A percentile compares a stretch with the other conserved stretches of the same genome.
phyloP scores from a whole-genome alignment of 2,113 vertebrate species.

The Neogobius melanostomus region DNA sequence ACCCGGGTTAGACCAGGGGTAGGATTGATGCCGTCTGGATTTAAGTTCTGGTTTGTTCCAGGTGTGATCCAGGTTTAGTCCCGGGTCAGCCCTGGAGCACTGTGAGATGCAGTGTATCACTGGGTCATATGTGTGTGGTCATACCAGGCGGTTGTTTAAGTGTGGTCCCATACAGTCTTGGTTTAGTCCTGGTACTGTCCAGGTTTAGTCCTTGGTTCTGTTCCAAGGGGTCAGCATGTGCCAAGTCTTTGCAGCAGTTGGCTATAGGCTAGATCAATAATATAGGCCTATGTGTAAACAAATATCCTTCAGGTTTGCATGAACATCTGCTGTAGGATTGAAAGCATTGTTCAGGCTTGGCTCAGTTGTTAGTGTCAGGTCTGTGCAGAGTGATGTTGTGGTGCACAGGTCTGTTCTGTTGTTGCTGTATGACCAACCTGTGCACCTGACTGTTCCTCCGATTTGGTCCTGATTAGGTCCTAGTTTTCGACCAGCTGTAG shows the following conservation, averaged over 20 bases:
- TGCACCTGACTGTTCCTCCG: not conserved
- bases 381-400: not conserved
- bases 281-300: not conserved
- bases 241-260: conserved; percentile 1
- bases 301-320: not conserved
- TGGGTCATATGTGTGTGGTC: not conserved
- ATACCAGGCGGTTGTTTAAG: not conserved
- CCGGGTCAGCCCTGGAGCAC: not conserved
- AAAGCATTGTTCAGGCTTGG: not conserved
- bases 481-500: not conserved
- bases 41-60: not conserved
- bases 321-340: not conserved
- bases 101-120: not conserved
- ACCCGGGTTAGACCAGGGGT: not conserved
- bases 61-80: not conserved
- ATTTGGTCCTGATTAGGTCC: not conserved
- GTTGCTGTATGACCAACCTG: not conserved
- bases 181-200: not conserved
- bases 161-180: not conserved
- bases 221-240: conserved; percentile 8
- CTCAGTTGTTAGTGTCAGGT: not conserved
- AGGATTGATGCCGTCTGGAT: not conserved
- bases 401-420: not conserved
- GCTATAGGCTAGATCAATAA: not conserved
- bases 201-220: conserved; percentile 6